A percentile compares a stretch with the other conserved stretches of the same genome.
phyloP scores from a whole-genome alignment of 2,113 vertebrate species.

The Chauna torquata region DNA sequence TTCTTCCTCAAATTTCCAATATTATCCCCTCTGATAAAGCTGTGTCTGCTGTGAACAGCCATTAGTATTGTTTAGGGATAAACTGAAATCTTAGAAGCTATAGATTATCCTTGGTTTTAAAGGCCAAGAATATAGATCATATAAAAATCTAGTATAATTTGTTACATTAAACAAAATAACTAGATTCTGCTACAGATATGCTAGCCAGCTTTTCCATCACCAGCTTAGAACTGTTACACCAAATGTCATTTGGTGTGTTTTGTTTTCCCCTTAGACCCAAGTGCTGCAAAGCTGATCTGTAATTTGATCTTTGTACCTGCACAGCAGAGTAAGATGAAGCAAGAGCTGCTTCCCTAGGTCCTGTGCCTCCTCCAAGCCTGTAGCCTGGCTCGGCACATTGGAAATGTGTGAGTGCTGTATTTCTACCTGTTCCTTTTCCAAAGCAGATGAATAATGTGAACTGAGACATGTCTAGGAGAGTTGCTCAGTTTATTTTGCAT shows the following conservation, averaged over 20 bases:
- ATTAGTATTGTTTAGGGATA: slow-evolving; percentile 3
- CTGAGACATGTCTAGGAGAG: not conserved
- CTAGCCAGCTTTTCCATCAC: not conserved
- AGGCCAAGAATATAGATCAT: not conserved
- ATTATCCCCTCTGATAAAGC: not conserved
- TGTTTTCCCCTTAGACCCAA: not conserved
- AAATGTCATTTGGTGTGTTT: not conserved
- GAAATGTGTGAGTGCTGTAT: not conserved
- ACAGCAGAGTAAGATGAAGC: not conserved
- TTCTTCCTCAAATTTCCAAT: not conserved
- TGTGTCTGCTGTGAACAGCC: not conserved
- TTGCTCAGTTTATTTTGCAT: not conserved
- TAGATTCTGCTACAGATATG: not conserved
- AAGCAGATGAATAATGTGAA: not conserved
- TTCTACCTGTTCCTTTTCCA: not conserved
- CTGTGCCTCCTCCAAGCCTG: not conserved
- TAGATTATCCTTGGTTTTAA: not conserved
- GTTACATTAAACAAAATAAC: not conserved
- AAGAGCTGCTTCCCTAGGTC: not conserved
- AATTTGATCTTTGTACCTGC: not conserved
- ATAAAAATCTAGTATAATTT: not conserved
- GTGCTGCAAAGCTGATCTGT: not conserved
- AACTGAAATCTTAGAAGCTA: not conserved
- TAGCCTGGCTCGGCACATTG: not conserved
- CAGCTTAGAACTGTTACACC: not conserved